Base-by-base conservation (phyloP, 2,888 invertebrate genomes). In the Hetaerina titia region DNA sequence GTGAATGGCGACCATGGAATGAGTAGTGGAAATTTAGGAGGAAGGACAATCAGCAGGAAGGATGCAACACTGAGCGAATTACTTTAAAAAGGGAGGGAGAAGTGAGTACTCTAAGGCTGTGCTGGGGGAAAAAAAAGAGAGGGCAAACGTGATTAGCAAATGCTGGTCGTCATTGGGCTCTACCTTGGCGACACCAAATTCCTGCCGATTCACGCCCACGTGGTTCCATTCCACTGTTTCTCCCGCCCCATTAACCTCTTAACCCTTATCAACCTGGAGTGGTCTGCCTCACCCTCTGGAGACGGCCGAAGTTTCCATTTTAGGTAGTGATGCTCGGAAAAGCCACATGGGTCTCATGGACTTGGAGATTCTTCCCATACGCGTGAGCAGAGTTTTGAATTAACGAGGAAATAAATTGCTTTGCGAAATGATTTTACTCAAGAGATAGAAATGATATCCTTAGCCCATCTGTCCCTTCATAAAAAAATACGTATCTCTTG, bases 191-290 rank as follows among this genome's bases (percentile, higher is more conserved):
- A 81, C 81, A 31, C 31, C 31, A 81, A 81, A 81, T 81, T 81
- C 81, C 31, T 6, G 81, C 25, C 81, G 11, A 25, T 81, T 81
- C 31, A 81, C 81, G 81, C 81, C 81, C 81, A 90, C 58, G 58
- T 90, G 60, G n/a, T 60, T 90, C 25, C 89, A 63, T 63, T 90
- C 45, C 25, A 17, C 63, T 31, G 63, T 60, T 63, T n/a, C 63
- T 9, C 90, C 45, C 63, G 64, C 90, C 63, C 90, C 90, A 64
- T 64, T 64, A 45, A 90, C 64, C 92, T 64, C 69, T 92, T 92
- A 92, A 56, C 74, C 64, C 69, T 92, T 69, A 90, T 64, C 92
- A 92, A 92, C 92, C 92, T 92, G 64, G 92, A 69, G 89, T 58
- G 92, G 92, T 64, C 63, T 45, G 74, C 31, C 56, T 45, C 63